Conservation (phyloP, 1,140 invertebrate genomes). For the Gryllus bimaculatus region DNA sequence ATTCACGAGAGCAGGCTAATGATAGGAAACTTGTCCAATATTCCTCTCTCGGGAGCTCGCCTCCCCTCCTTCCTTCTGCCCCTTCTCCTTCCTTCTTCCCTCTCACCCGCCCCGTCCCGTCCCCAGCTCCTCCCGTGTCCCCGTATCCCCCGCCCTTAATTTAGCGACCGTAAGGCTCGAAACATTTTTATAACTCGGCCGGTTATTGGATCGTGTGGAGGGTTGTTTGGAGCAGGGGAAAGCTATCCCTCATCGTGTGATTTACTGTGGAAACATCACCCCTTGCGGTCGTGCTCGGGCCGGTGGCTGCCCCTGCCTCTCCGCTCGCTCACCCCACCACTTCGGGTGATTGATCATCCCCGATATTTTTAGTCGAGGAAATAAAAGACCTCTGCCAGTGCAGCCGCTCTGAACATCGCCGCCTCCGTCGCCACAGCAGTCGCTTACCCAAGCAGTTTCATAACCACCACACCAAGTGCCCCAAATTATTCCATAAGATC, state of each 20-base stretch:
- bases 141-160: slow-evolving; percentile 14
- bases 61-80: not conserved
- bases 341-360: slow-evolving; percentile 11
- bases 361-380: not conserved
- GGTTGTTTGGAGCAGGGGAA: slow-evolving; percentile 8
- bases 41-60: not conserved
- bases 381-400: not conserved
- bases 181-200: slow-evolving; percentile 16
- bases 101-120: too few relatives aligned
- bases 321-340: not conserved
- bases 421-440: not conserved
- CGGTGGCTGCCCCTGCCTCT: not conserved
- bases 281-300: not conserved
- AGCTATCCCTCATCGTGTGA: slow-evolving; percentile 19
- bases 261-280: slow-evolving; percentile 19
- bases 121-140: not conserved
- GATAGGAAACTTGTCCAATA: slow-evolving; percentile 21
- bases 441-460: slow-evolving; percentile 9
- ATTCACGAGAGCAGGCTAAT: slow-evolving; percentile 19
- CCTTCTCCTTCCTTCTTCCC: not conserved
- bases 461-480: not conserved
- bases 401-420: not conserved
- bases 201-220: slow-evolving; percentile 17
- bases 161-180: slow-evolving; percentile 15
- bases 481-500: slow-evolving; percentile 7